Evolutionary conservation across 2,888 invertebrate species (phyloP), one percentile per base, ranked within the genome.

Genomic region (Nomada fabriciana): DNA sequence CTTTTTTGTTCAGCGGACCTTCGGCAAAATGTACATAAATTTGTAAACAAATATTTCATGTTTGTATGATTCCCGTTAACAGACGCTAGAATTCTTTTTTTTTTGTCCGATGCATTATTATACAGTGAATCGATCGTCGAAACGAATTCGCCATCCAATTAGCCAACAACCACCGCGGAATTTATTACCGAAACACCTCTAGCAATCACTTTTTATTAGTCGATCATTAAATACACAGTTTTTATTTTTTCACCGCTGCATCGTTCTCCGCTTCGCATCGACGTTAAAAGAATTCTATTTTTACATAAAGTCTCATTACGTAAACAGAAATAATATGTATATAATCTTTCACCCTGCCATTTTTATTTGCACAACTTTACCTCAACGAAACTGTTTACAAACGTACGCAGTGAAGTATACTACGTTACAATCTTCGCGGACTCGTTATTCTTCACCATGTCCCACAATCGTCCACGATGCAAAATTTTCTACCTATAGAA

Each of bases 141-240:
- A 43, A 57, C 10, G 47, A 59, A 23, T 42, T 59, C 23, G 47
- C 20, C 5, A 25, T 60, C 42, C 23, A 25, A 18, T 42, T 42
- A 52, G 15, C 11, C n/a, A 15, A 29, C 15, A 13, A 36, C 1
- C 42, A 42, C n/a, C 29, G 2, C 20, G 53, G n/a, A n/a, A 23
- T 9, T 25, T 20, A 15, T 11, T 59, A 47, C 23, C 25, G 50
- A 29, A 18, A 42, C 25, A 13, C 18, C 4, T 7, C 20, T 42
- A n/a, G 18, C 2, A 42, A 60, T 60, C 18, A 52, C 42, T 60
- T 60, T 52, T 36, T 50, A 67, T 60, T 67, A 60, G 36, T 47
- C 59, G 9, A 15, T 52, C 47, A 73, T 23, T n/a, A 52, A 59
- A 67, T 52, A 52, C 15, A 23, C 52, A 2, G 18, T 2, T 23